phyloP scores from a whole-genome alignment of 2,797 vertebrate genomes.

The Petrocephalus schoutedeni region DNA sequence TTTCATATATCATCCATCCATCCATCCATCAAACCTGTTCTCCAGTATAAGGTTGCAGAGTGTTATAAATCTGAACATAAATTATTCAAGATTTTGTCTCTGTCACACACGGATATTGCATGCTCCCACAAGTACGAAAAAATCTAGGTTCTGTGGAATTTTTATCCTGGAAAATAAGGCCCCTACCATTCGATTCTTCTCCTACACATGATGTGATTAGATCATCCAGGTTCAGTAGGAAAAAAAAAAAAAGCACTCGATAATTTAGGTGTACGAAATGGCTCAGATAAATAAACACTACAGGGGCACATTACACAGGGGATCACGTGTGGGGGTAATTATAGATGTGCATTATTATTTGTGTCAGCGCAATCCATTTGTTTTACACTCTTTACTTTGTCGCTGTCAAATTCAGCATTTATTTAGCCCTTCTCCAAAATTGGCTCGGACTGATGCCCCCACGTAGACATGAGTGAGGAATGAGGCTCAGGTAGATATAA shows the following conservation, averaged over 20 bases:
- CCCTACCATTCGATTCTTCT: background rate
- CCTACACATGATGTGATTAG: background rate
- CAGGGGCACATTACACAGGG: background rate
- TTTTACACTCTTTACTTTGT: background rate
- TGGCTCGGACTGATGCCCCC: background rate
- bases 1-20: background rate
- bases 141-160: background rate
- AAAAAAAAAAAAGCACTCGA: background rate
- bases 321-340: background rate
- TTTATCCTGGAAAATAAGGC: background rate
- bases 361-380: background rate
- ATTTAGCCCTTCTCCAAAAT: background rate
- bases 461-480: background rate
- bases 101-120: background rate
- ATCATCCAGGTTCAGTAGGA: background rate
- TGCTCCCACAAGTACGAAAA: background rate
- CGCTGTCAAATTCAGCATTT: background rate
- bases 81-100: background rate
- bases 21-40: background rate
- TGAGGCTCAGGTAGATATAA: background rate
- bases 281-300: background rate
- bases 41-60: background rate
- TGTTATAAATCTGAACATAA: background rate
- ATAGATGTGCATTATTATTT: background rate
- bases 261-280: background rate